These are phyloP conservation scores for Aethes cnicana DNA, from an alignment of 2,888 invertebrate species.

Conservation along the genomic window DNA sequence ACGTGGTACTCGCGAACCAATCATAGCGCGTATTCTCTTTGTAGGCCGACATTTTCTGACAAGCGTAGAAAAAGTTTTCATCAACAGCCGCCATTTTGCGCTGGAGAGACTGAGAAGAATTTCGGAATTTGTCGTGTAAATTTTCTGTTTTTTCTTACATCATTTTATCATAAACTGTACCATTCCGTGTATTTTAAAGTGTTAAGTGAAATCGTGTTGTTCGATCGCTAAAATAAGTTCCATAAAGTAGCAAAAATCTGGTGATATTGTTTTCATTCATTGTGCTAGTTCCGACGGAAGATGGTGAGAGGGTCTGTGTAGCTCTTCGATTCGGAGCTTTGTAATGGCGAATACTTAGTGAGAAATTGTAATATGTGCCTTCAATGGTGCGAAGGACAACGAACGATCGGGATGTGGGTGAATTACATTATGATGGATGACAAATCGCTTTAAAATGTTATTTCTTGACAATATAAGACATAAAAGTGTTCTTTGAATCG, in stretches of 20 bases:
- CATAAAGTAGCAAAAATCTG: slow-evolving; percentile 78
- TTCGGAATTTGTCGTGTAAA: slow-evolving; percentile 88
- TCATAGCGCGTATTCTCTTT: slow-evolving; percentile 64
- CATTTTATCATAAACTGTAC: slow-evolving; percentile 80
- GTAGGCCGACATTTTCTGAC: slow-evolving; percentile 89
- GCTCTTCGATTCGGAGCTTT: slow-evolving; percentile 87
- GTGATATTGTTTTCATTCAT: slow-evolving; percentile 87
- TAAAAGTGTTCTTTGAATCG: slow-evolving; percentile 81
- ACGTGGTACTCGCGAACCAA: slow-evolving; percentile 75
- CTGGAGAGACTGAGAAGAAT: slow-evolving; percentile 89
- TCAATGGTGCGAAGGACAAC: slow-evolving; percentile 87
- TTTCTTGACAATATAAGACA: slow-evolving; percentile 79
- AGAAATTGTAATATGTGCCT: slow-evolving; percentile 88
- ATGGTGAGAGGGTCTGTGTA: slow-evolving; percentile 88
- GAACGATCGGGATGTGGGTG: slow-evolving; percentile 86
- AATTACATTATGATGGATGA: slow-evolving; percentile 81
- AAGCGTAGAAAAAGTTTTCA: slow-evolving; percentile 97
- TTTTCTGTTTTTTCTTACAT: slow-evolving; percentile 84
- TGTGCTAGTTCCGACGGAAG: slow-evolving; percentile 88
- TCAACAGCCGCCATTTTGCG: slow-evolving; percentile 98
- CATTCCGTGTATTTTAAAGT: slow-evolving; percentile 84
- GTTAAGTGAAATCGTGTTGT: slow-evolving; percentile 79
- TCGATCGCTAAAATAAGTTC: slow-evolving; percentile 74
- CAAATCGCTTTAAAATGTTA: slow-evolving; percentile 81
- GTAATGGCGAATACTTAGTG: slow-evolving; percentile 91